A percentile compares a stretch with the other conserved stretches of the same genome.
Evolutionary conservation across 64 coral and sea anemone genomes (phyloP).

Genomic region (Stichodactyla mertensii): DNA sequence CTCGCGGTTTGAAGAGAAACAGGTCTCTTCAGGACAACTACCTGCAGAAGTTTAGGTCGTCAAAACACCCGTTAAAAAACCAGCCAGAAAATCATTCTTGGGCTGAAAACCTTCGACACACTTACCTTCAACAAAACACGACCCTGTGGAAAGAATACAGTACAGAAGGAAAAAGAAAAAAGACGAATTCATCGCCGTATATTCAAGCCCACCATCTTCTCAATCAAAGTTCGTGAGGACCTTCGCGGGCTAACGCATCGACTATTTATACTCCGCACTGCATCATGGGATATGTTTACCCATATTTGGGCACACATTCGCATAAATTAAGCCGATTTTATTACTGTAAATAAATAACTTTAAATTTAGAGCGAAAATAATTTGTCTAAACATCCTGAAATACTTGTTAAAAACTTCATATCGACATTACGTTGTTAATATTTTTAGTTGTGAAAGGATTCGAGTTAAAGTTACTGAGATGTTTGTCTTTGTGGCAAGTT

Average conservation of each 20-base stretch:
- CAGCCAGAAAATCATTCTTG: conserved; percentile 12
- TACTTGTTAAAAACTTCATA: no score
- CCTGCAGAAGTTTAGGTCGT: neutral
- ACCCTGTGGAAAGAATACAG: conserved; percentile 31
- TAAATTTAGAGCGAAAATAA: neutral
- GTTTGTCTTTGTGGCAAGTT: neutral
- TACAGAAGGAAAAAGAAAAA: conserved; percentile 40
- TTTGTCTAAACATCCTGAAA: no score
- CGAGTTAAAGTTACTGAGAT: neutral
- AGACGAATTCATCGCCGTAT: conserved; percentile 45
- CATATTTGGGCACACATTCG: conserved; percentile 11
- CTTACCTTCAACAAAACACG: conserved; percentile 38
- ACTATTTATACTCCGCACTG: conserved; percentile 6
- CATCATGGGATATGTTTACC: conserved; percentile 13
- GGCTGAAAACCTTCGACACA: conserved; percentile 15
- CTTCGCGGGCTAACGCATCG: conserved; percentile 17
- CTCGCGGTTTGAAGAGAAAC: conserved; percentile 6
- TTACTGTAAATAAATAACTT: neutral
- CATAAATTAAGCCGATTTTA: neutral
- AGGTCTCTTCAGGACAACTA: conserved; percentile 29
- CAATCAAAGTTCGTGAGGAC: conserved; percentile 16
- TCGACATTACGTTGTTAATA: neutral
- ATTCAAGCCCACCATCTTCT: conserved; percentile 25
- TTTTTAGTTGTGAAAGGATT: neutral
- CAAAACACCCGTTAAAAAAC: conserved; percentile 13